These are phyloP conservation scores for Trichogramma dendrolimi DNA, from an alignment of 2,888 invertebrate genomes.

Conservation along the genomic window DNA sequence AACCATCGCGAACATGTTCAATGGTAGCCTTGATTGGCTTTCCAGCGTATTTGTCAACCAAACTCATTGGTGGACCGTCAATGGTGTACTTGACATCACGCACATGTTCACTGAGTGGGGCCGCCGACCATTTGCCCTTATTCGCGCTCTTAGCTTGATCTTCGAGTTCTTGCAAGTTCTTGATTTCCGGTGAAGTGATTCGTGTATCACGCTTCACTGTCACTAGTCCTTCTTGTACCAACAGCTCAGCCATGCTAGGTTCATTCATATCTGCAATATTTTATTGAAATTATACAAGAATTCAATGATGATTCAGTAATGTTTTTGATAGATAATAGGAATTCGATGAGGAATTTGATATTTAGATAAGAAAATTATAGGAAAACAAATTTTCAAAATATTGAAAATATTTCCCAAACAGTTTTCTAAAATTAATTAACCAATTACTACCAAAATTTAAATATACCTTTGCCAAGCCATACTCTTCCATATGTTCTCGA, in stretches of 20 bases:
- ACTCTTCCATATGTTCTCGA: slow-evolving; percentile 85
- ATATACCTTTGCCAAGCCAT: slow-evolving; percentile 74
- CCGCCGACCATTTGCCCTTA: slow-evolving; percentile 74
- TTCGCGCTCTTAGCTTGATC: slow-evolving; percentile 82
- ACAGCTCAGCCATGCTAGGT: slow-evolving; percentile 83
- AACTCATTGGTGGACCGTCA: slow-evolving; percentile 77
- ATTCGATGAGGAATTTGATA: background rate
- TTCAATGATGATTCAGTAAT: background rate
- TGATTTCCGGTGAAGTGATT: slow-evolving; percentile 64
- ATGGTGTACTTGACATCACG: slow-evolving; percentile 85
- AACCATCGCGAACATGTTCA: slow-evolving; percentile 96
- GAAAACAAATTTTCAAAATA: background rate
- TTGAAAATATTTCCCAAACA: background rate
- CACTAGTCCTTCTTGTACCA: slow-evolving; percentile 86
- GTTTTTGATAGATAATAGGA: background rate
- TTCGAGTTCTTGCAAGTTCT: slow-evolving; percentile 77
- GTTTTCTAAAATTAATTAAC: background rate
- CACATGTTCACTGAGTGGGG: slow-evolving; percentile 63
- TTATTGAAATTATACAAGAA: background rate
- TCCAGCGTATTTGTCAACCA: slow-evolving; percentile 80
- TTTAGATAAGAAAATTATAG: background rate
- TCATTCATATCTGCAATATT: slow-evolving; percentile 58
- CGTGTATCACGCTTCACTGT: slow-evolving; percentile 68
- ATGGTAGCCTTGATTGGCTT: slow-evolving; percentile 89
- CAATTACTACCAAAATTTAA: background rate